A percentile compares a stretch with the other conserved stretches of the same genome.
phyloP scores from a whole-genome alignment of 2,113 vertebrate species.

The Glareola pratincola region DNA sequence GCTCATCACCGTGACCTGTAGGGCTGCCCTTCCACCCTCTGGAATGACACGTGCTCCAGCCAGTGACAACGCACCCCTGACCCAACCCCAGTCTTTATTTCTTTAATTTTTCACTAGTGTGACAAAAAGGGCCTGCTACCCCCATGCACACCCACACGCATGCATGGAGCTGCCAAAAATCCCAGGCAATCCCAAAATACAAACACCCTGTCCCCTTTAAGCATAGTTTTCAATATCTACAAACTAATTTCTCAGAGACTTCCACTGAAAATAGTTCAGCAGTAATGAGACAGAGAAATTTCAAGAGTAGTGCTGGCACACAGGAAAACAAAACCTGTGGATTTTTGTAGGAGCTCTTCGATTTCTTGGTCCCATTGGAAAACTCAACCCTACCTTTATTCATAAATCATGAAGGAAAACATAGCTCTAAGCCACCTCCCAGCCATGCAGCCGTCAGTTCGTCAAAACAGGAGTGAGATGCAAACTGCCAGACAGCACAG shows the following conservation, averaged over 20 bases:
- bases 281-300: neutral
- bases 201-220: neutral
- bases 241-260: neutral
- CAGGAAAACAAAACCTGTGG: neutral
- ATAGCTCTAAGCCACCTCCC: conserved; percentile 9
- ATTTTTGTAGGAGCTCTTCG: neutral
- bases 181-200: neutral
- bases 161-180: neutral
- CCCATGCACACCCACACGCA: too few species aligned
- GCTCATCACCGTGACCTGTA: neutral
- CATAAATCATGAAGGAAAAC: conserved; percentile 10
- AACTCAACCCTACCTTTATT: neutral
- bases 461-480: neutral
- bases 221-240: neutral
- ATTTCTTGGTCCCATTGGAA: neutral
- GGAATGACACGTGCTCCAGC: neutral
- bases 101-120: neutral
- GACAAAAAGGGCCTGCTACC: neutral
- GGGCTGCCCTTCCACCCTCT: neutral
- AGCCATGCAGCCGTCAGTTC: neutral
- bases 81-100: neutral
- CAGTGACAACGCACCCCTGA: neutral
- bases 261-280: neutral
- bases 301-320: neutral
- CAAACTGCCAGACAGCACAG: neutral